phyloP scores from a whole-genome alignment of 2,888 invertebrate species.

The Oscheius sp. region DNA sequence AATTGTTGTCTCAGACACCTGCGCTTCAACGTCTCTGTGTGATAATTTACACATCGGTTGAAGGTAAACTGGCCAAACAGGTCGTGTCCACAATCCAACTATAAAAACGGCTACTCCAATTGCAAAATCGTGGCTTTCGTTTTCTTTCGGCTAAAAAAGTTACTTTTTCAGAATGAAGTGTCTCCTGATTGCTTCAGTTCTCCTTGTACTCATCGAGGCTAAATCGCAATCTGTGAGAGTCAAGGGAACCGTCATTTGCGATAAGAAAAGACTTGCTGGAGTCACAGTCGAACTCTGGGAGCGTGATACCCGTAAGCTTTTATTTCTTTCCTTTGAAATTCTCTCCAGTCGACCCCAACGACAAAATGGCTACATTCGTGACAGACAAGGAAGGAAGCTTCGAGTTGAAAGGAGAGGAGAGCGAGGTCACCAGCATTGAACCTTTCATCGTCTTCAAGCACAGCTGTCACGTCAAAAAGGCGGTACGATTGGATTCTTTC shows the following conservation, averaged over 20 bases:
- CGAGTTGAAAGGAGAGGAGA: constrained; percentile 38
- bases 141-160: neutral
- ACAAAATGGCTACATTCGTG: constrained; percentile 42
- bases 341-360: constrained; percentile 55
- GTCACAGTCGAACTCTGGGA: constrained; percentile 51
- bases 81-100: neutral
- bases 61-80: neutral
- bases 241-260: constrained; percentile 56
- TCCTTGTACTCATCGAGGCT: constrained; percentile 16
- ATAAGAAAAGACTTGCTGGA: constrained; percentile 47
- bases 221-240: constrained; percentile 52
- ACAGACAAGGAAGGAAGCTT: constrained; percentile 57
- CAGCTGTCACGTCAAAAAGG: constrained; percentile 24
- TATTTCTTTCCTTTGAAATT: neutral
- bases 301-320: constrained; percentile 50
- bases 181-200: neutral
- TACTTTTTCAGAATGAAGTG: constrained; percentile 10
- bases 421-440: constrained; percentile 24
- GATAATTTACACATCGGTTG: too few relatives aligned
- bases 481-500: neutral
- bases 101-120: neutral
- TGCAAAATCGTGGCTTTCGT: too few relatives aligned
- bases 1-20: too few relatives aligned
- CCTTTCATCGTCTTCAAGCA: constrained; percentile 25
- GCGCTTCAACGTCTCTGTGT: too few relatives aligned